Evolutionary conservation across 1,140 invertebrate species (phyloP).

Genomic region (Drosophila varians): DNA sequence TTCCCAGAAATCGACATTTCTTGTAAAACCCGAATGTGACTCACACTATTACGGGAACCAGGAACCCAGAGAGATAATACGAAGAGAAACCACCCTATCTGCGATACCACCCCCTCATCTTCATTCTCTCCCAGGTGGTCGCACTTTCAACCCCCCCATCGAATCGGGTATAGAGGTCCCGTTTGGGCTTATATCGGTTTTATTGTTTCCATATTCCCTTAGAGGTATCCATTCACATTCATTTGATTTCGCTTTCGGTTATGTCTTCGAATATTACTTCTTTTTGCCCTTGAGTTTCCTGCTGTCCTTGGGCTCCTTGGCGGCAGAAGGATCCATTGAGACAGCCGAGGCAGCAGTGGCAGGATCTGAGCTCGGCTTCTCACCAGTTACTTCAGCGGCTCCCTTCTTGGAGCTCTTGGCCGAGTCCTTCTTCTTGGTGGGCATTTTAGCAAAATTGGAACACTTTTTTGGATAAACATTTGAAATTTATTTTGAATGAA

Average conservation of each 20-base stretch:
- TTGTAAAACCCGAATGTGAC: neutral
- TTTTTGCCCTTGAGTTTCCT: slow-evolving; percentile 40
- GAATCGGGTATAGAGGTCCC: slow-evolving; percentile 16
- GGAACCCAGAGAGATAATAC: neutral
- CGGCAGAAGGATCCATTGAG: neutral
- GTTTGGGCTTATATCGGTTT: neutral
- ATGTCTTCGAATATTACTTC: slow-evolving; percentile 9
- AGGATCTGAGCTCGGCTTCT: slow-evolving; percentile 1
- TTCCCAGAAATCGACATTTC: neutral
- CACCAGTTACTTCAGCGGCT: neutral
- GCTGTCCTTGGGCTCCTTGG: slow-evolving; percentile 14
- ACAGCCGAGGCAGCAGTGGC: neutral
- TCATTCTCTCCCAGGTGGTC: neutral
- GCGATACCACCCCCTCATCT: slow-evolving; percentile 6
- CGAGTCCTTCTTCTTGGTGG: slow-evolving; percentile 28
- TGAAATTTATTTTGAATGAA: neutral
- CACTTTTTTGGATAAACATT: neutral
- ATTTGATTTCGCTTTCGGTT: neutral
- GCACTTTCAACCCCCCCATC: slow-evolving; percentile 3
- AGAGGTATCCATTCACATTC: neutral
- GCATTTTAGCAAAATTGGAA: slow-evolving; percentile 8
- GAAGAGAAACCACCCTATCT: slow-evolving; percentile 4
- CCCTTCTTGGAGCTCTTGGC: slow-evolving; percentile 25
- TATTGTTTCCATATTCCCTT: slow-evolving; percentile 3
- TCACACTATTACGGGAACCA: too few relatives aligned